Conservation (phyloP, 2,888 invertebrate species). For the Heliconius charithonia region DNA sequence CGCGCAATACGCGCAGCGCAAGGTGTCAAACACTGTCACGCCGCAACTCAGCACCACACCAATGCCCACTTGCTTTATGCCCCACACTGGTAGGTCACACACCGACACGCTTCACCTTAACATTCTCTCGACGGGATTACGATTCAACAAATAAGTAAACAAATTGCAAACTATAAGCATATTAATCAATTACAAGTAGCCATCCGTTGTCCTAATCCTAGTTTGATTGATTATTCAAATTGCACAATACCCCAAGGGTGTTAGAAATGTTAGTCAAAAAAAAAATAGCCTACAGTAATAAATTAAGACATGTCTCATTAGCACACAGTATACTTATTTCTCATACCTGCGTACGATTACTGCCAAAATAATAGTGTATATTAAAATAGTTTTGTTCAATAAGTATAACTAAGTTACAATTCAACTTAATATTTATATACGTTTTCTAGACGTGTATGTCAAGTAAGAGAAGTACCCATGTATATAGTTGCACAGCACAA, state of each 20-base stretch:
- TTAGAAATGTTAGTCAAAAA: background rate
- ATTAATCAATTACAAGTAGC: conserved; percentile 4
- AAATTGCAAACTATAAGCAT: conserved; percentile 9
- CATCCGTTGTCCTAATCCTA: conserved; percentile 9
- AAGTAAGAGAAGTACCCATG: background rate
- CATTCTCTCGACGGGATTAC: background rate
- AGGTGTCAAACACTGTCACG: conserved; percentile 80
- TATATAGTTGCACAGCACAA: background rate
- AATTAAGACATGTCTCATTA: conserved; percentile 7
- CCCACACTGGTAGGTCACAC: conserved; percentile 82
- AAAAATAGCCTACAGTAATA: background rate
- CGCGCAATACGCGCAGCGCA: conserved; percentile 79
- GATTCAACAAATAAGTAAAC: conserved; percentile 11
- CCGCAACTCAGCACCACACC: conserved; percentile 82
- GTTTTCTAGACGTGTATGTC: background rate
- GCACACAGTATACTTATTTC: background rate
- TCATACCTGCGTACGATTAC: background rate
- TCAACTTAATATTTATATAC: background rate
- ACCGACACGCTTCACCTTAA: conserved; percentile 66
- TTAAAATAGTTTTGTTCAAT: background rate
- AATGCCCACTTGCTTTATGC: conserved; percentile 83
- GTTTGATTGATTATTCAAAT: background rate
- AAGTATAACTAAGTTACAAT: background rate
- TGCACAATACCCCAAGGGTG: background rate
- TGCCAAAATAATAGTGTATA: background rate